Base-by-base conservation (phyloP, 2,113 vertebrate species). In the Hemicordylus capensis region DNA sequence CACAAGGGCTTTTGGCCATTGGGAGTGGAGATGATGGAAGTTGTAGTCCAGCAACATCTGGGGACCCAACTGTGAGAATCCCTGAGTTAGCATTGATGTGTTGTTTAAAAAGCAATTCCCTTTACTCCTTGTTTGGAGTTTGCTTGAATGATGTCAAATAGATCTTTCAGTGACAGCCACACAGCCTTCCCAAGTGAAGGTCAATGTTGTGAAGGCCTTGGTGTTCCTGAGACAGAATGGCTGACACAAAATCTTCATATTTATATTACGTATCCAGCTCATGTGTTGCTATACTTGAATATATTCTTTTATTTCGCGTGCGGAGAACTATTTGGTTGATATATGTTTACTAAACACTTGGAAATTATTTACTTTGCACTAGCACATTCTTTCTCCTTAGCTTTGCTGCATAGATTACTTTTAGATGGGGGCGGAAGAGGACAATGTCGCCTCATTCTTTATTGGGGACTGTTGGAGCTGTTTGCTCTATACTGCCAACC, bases 341-440 rank as follows among this genome's bases (percentile, higher is more conserved):
- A 79, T 84, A 92, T 67, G 87, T 92, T 93, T 93, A 82, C 91
- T 87, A 85, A 92, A 91, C 87, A 88, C 91, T 61, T 93, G 59
- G 44, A 87, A 87, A 61, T 79, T 89, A 92, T 91, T 93, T 93
- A 61, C 90, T 88, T 2, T 86, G 84, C 84, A 85, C 85, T 67
- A 66, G 80, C 80, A 87, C 88, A 91, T 88, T 75, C 72, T 89
- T 91, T 81, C 70, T 90, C 37, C 51, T 75, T 92, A 81, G 39
- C 42, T 89, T 90, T 63, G 42, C 84, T 90, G 90, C 86, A 91
- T 89, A 92, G 89, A 91, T 93, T 87, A 93, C 83, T 93, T 85
- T 92, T 91, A 91, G 1, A 46, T 76, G 86, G 61, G 83, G 79
- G 28, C 11, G 8, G 11, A 17, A 19, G 31, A 22, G 11, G 4